These are phyloP conservation scores for Hephaestus fuliginosus DNA, from an alignment of 2,797 vertebrate genomes.

Conservation along the genomic window DNA sequence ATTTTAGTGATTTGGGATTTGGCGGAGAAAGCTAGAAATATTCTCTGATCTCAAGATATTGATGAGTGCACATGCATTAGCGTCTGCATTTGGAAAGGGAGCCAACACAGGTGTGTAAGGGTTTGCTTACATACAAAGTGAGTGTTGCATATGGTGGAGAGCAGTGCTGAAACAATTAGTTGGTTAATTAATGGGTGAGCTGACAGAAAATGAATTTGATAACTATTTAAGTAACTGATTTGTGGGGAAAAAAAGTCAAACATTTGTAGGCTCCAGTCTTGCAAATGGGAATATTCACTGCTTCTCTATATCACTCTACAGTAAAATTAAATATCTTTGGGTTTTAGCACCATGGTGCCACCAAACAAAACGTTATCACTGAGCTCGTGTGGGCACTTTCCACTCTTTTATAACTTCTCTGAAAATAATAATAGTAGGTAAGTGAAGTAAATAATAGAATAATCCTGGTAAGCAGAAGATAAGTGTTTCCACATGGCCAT, in stretches of 20 bases:
- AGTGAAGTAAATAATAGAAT: no score
- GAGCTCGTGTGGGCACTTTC: background rate
- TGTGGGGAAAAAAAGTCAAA: background rate
- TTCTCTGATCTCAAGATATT: background rate
- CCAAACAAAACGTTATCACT: background rate
- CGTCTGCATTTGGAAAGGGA: background rate
- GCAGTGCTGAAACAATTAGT: background rate
- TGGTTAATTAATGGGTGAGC: background rate
- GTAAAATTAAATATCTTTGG: background rate
- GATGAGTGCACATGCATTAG: background rate
- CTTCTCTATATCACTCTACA: background rate
- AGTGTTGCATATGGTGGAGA: background rate
- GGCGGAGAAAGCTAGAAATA: background rate
- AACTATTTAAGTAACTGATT: background rate
- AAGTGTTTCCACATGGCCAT: background rate
- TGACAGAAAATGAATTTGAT: background rate
- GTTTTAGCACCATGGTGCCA: background rate
- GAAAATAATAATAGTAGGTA: no score
- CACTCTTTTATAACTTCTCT: background rate
- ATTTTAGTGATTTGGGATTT: constrained; percentile 41
- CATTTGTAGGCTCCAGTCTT: background rate
- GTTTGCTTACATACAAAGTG: background rate
- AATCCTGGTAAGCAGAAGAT: background rate
- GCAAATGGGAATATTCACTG: background rate
- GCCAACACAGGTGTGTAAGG: background rate